Conservation (phyloP, 2,797 vertebrate genomes). For the Xenentodon cancila region DNA sequence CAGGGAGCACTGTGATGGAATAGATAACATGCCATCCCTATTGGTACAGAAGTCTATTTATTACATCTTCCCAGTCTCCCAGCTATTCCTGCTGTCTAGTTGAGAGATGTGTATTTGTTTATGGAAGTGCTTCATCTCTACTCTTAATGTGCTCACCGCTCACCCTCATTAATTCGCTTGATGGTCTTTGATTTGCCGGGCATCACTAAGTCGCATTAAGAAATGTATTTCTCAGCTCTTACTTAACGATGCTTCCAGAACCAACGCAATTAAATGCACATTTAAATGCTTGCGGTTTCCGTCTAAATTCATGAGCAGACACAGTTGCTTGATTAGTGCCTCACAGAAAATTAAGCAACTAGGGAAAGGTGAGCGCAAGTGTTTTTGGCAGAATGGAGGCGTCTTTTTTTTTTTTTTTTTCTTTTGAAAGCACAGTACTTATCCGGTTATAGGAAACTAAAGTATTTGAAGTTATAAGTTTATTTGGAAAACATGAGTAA, state of each 20-base stretch:
- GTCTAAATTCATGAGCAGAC: constrained; percentile 61
- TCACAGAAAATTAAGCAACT: constrained; percentile 57
- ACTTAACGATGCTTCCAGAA: constrained; percentile 80
- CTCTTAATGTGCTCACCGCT: constrained; percentile 77
- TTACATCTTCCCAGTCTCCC: constrained; percentile 57
- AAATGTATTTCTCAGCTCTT: constrained; percentile 81
- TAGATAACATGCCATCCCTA: constrained; percentile 37
- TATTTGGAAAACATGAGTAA: constrained; percentile 5
- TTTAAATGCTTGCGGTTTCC: constrained; percentile 68
- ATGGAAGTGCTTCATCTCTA: constrained; percentile 64
- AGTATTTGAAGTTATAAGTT: constrained; percentile 13
- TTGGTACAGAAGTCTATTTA: constrained; percentile 60
- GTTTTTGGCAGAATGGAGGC: constrained; percentile 25
- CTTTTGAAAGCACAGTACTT: constrained; percentile 19
- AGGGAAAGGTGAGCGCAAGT: constrained; percentile 55
- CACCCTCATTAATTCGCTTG: constrained; percentile 82
- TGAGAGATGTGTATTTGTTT: constrained; percentile 78
- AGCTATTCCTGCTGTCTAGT: constrained; percentile 56
- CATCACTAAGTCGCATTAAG: constrained; percentile 84
- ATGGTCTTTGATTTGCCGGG: constrained; percentile 82
- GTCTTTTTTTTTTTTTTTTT: constrained; percentile 42
- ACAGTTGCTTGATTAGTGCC: constrained; percentile 65
- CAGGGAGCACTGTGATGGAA: constrained; percentile 46
- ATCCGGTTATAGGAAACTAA: constrained; percentile 22
- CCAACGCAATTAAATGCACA: constrained; percentile 81